phyloP scores from a whole-genome alignment of 2,888 invertebrate species.

The Antitype chi region DNA sequence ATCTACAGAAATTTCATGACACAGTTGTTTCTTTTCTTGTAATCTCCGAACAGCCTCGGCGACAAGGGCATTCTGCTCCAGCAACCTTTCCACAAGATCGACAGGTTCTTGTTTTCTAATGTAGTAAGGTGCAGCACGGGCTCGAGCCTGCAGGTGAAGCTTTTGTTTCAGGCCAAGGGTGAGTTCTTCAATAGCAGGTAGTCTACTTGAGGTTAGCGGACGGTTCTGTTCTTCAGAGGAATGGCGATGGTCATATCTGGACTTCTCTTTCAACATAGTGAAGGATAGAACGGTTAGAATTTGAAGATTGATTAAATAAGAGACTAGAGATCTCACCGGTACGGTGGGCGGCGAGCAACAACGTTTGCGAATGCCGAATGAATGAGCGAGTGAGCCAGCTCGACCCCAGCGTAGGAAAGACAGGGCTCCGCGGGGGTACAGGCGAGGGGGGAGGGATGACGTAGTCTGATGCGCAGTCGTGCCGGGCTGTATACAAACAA shows the following conservation, averaged over 20 bases:
- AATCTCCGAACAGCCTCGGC: conserved; percentile 89
- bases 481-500: conserved; percentile 91
- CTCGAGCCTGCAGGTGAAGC: conserved; percentile 89
- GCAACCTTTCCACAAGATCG: conserved; percentile 87
- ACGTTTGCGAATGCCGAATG: conserved; percentile 89
- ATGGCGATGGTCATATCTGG: conserved; percentile 83
- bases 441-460: conserved; percentile 83
- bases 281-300: conserved; percentile 64
- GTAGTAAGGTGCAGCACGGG: conserved; percentile 89
- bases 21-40: conserved; percentile 88
- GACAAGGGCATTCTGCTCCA: conserved; percentile 89
- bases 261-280: conserved; percentile 88
- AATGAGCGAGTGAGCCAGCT: conserved; percentile 87
- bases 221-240: conserved; percentile 81
- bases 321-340: conserved; percentile 80
- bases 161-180: conserved; percentile 89
- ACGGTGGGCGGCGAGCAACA: conserved; percentile 81
- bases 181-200: conserved; percentile 88
- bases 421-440: conserved; percentile 82
- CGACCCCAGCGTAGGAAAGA: conserved; percentile 86
- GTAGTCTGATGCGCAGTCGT: conserved; percentile 89
- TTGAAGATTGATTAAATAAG: conserved; percentile 72
- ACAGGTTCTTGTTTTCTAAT: conserved; percentile 90
- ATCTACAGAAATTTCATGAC: conserved; percentile 89
- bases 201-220: conserved; percentile 81